Conservation (phyloP, 2,113 vertebrate genomes). For the Lota lota region DNA sequence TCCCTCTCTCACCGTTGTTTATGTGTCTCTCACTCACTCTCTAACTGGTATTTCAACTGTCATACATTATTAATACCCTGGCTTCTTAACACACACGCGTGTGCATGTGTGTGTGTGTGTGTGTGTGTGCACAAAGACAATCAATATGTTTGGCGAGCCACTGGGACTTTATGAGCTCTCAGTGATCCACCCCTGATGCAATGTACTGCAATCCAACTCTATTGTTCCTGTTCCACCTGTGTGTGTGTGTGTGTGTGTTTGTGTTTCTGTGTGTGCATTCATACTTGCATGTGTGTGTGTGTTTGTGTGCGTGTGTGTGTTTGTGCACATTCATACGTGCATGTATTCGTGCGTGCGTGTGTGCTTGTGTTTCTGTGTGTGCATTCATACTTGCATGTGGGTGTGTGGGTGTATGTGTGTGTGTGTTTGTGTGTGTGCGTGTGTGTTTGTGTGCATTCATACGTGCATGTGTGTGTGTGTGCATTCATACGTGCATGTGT, state of each 20-base stretch:
- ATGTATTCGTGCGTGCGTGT: too few relatives aligned
- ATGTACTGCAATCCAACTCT: conserved; percentile 46
- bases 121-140: not conserved
- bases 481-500: not conserved
- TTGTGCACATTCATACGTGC: not conserved
- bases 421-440: not conserved
- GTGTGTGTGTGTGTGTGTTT: conserved; percentile 25
- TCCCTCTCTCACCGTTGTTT: not conserved
- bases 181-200: conserved; percentile 57
- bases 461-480: too few relatives aligned
- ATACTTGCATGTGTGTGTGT: too few relatives aligned
- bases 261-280: not conserved
- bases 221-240: conserved; percentile 56
- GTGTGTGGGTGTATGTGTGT: conserved; percentile 13
- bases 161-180: conserved; percentile 26
- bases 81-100: conserved; percentile 37
- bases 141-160: not conserved
- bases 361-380: not conserved
- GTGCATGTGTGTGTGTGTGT: too few relatives aligned
- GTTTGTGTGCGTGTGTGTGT: too few relatives aligned
- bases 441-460: not conserved
- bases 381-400: not conserved
- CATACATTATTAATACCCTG: conserved; percentile 66
- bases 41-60: conserved; percentile 53
- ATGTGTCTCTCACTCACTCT: not conserved